Evolutionary conservation across 2,888 invertebrate species (phyloP).

Genomic region (Hypolimnas misippus): DNA sequence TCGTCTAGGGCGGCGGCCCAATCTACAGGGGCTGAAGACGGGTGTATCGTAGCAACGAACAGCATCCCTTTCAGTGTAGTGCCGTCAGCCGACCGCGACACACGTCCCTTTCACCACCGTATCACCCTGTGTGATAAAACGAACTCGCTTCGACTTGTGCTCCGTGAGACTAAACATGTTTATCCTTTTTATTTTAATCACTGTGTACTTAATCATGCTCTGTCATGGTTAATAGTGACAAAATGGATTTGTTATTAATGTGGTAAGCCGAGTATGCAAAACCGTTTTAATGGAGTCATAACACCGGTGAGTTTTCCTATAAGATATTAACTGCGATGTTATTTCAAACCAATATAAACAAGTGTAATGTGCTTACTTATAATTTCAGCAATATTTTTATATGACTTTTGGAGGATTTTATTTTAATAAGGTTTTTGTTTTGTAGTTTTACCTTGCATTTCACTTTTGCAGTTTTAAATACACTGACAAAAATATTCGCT

Average conservation of each 20-base stretch:
- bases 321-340: conserved; percentile 9
- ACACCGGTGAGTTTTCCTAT: conserved; percentile 19
- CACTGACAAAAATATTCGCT: neutral
- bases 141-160: conserved; percentile 47
- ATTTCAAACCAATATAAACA: neutral
- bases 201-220: conserved; percentile 77
- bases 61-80: conserved; percentile 81
- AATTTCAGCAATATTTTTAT: neutral
- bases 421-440: neutral
- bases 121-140: conserved; percentile 23
- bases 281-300: conserved; percentile 12
- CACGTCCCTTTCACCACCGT: conserved; percentile 56
- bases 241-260: conserved; percentile 62
- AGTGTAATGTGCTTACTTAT: neutral
- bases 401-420: neutral
- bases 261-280: conserved; percentile 38
- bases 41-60: conserved; percentile 80
- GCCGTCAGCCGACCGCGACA: conserved; percentile 57
- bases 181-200: conserved; percentile 74
- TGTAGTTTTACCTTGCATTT: neutral
- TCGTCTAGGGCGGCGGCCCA: conserved; percentile 75
- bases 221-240: conserved; percentile 68
- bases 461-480: neutral
- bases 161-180: conserved; percentile 61
- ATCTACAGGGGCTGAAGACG: conserved; percentile 65